A percentile compares a stretch with the other conserved stretches of the same genome.
Conservation (phyloP, 1,140 invertebrate genomes). For the Battus philenor region DNA sequence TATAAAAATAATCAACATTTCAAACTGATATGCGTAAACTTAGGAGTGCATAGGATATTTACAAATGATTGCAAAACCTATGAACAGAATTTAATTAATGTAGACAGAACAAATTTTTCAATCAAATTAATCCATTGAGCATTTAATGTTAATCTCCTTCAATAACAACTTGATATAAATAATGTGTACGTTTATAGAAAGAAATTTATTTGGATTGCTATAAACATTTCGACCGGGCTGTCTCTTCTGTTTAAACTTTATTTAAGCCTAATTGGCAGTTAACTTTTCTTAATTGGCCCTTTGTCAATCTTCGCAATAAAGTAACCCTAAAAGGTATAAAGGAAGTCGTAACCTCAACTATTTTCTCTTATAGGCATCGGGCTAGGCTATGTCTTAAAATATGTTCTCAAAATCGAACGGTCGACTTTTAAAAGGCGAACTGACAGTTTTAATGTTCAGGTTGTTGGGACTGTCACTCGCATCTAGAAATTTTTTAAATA, state of each 20-base stretch:
- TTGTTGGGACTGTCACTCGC: too few species aligned
- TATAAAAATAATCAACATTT: too few species aligned
- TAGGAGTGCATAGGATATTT: too few species aligned
- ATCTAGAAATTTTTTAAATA: too few species aligned
- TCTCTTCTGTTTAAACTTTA: not conserved
- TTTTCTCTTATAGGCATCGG: not conserved
- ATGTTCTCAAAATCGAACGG: not conserved
- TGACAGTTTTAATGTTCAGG: not conserved
- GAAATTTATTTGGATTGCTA: not conserved
- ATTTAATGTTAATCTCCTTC: too few species aligned
- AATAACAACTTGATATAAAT: too few species aligned
- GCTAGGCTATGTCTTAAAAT: not conserved
- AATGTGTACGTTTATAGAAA: not conserved
- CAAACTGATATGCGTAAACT: too few species aligned
- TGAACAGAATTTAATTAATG: too few species aligned
- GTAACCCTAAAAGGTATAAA: constrained; percentile 5
- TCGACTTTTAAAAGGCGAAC: not conserved
- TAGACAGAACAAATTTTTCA: too few species aligned
- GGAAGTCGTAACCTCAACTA: not conserved
- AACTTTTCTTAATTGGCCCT: constrained; percentile 1
- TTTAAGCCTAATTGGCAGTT: constrained; percentile 5
- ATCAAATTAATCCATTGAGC: too few species aligned
- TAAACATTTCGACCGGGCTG: not conserved
- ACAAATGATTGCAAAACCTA: too few species aligned
- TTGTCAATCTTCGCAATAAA: constrained; percentile 4